phyloP scores from a whole-genome alignment of 2,113 vertebrate species.

The Psilopsiagon aymara region DNA sequence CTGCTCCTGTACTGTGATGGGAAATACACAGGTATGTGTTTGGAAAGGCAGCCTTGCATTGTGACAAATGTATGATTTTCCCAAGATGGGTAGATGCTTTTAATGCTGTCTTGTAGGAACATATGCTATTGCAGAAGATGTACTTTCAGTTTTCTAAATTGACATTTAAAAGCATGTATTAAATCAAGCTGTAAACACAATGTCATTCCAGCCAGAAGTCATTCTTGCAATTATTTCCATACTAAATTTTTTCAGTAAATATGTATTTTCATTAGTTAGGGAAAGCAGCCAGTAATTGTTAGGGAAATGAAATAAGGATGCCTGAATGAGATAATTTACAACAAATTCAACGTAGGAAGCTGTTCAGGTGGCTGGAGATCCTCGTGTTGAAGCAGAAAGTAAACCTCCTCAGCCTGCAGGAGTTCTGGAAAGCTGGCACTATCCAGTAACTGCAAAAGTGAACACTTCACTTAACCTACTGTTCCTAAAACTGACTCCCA shows the following conservation, averaged over 20 bases:
- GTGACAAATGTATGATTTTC: not conserved
- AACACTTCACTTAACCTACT: not conserved
- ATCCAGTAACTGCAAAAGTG: not conserved
- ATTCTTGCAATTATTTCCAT: not conserved
- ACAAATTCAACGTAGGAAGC: not conserved
- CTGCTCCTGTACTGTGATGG: not conserved
- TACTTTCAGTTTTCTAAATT: not conserved
- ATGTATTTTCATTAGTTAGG: not conserved
- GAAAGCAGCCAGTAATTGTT: not conserved
- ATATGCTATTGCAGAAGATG: not conserved
- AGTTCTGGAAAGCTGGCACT: not conserved
- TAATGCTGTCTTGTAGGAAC: not conserved
- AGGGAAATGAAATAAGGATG: not conserved
- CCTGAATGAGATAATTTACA: not conserved
- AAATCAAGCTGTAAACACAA: not conserved
- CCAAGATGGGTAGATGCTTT: not conserved
- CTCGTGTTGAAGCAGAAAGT: not conserved
- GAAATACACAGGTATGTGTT: not conserved
- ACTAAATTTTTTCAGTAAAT: not conserved
- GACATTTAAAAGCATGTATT: not conserved
- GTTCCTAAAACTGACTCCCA: not conserved
- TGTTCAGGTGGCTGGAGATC: not conserved
- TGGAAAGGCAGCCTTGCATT: not conserved
- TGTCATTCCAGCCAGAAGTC: slow-evolving; percentile 1
- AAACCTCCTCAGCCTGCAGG: not conserved